These are phyloP conservation scores for Therioaphis trifolii DNA, from an alignment of 2,888 invertebrate species.

Conservation along the genomic window DNA sequence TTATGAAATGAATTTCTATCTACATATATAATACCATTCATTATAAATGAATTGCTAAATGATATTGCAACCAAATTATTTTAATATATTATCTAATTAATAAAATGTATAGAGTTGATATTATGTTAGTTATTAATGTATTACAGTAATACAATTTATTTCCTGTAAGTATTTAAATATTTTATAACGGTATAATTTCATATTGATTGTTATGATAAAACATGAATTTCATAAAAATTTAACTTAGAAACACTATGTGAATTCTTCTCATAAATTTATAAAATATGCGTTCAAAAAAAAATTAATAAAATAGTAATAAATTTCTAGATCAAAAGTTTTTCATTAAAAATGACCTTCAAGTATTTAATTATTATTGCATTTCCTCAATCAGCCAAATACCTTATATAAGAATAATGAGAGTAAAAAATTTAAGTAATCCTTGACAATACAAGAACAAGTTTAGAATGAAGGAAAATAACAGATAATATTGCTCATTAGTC, in stretches of 20 bases:
- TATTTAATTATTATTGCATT: conserved; percentile 2
- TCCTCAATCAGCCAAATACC: conserved; percentile 3
- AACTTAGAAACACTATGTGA: neutral
- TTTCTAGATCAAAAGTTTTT: conserved; percentile 27
- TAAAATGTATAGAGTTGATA: too few relatives aligned
- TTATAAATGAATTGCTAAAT: too few relatives aligned
- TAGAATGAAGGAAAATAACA: neutral
- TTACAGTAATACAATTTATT: too few relatives aligned
- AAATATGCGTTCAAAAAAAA: neutral
- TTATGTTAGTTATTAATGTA: too few relatives aligned
- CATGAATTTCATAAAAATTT: neutral
- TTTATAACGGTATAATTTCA: too few relatives aligned
- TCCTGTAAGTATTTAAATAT: too few relatives aligned
- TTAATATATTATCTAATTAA: conserved; percentile 1
- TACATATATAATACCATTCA: neutral
- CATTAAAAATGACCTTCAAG: conserved; percentile 36
- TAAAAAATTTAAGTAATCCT: conserved; percentile 43
- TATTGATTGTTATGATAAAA: too few relatives aligned
- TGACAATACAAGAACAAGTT: conserved; percentile 18
- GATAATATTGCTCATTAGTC: neutral
- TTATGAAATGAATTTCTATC: neutral
- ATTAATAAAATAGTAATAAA: neutral
- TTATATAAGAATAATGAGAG: neutral
- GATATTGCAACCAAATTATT: neutral
- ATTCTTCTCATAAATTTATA: neutral